Evolutionary conservation across 2,888 invertebrate species (phyloP).

Genomic region (Chrysolina haemoptera): DNA sequence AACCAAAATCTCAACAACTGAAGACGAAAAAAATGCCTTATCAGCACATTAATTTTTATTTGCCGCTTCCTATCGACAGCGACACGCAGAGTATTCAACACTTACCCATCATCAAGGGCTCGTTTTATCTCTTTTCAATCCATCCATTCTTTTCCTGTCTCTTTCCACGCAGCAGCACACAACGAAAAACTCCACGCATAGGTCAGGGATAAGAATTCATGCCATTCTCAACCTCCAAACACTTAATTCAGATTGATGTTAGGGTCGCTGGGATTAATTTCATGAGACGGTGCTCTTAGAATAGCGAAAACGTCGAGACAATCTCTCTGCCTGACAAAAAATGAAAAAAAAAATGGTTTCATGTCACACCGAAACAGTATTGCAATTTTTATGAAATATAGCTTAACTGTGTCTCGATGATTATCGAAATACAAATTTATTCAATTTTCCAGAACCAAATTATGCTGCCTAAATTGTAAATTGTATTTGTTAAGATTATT

Average conservation of each 20-base stretch:
- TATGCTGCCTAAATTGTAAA: no score
- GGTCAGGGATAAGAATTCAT: slow-evolving; percentile 61
- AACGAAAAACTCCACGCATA: slow-evolving; percentile 61
- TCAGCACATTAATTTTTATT: background rate
- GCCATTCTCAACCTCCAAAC: slow-evolving; percentile 51
- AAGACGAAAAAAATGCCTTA: background rate
- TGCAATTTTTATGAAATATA: no score
- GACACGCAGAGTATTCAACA: slow-evolving; percentile 51
- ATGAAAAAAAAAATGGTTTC: no score
- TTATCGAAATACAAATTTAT: no score
- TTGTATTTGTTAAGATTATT: no score
- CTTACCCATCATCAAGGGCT: slow-evolving; percentile 60
- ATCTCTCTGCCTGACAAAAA: background rate
- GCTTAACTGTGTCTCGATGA: no score
- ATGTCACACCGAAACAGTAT: no score
- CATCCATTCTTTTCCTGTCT: slow-evolving; percentile 57
- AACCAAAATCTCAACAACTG: no score
- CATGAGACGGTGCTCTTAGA: slow-evolving; percentile 4
- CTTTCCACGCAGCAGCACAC: slow-evolving; percentile 39
- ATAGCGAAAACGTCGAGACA: background rate
- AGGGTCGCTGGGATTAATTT: slow-evolving; percentile 37
- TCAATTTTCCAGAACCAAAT: no score
- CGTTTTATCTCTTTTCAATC: slow-evolving; percentile 59
- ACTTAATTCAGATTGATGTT: slow-evolving; percentile 42
- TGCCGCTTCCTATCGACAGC: background rate